Base-by-base conservation (phyloP, 2,888 invertebrate species). In the Tridacna crocea region DNA sequence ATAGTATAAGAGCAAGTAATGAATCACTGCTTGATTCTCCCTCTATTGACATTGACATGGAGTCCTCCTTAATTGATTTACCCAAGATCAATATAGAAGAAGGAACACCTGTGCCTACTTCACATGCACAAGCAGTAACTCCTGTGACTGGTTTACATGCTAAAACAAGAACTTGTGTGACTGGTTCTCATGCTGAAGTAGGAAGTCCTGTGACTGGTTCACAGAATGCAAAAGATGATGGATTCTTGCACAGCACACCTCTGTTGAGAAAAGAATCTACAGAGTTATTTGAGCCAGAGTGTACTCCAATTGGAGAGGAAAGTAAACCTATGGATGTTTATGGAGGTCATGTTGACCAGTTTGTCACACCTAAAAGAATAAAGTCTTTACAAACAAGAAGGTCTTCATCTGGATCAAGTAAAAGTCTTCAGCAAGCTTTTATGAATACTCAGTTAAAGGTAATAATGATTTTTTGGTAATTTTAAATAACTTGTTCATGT, bases 381-480 rank as follows among this genome's bases (percentile, higher is more conserved):
- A 61, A 74, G 73, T 85, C 89, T 12, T 48, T 89, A 11, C n/a
- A 15, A 10, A 61, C 61, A 0, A 75, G 88, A 70, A 82, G 89
- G 60, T 76, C 90, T 46, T 91, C 90, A n/a, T 79, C 89, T 27
- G 87, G 84, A 75, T 90, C 90, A 36, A 87, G 90, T 19, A 83
- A 83, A 8, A 82, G 85, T 0, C 78, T 91, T 19, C 81, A 88
- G 26, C 87, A 83, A 74, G 81, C 88, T 19, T 79, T 91, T n/a
- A 82, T 90, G 66, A 84, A 87, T 24, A 86, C 87, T 27, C 90
- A 91, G 65, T 80, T 88, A 47, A 91, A 88, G 90, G 92, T 91
- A 80, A 36, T 58, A 19, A 36, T 4, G 2, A 8, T 4, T 4
- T 36, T 36, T 2, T 36, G 2, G 36, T 36, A 36, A 8, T 36